Evolutionary conservation across 2,888 invertebrate genomes (phyloP), one percentile per base, ranked within the genome.

Genomic region (Drosophila antonietae): DNA sequence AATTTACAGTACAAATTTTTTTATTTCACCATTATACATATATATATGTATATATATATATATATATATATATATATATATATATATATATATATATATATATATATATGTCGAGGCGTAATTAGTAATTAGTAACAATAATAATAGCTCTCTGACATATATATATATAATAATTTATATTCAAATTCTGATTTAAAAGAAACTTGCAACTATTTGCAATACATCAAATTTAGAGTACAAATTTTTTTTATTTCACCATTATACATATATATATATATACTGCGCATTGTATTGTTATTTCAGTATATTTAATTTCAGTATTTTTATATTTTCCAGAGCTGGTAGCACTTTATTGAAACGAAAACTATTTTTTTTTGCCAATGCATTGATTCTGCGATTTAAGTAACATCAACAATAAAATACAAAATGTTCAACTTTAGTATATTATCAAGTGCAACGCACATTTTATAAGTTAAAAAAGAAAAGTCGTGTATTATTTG

Each of bases 281-380:
- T 18, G 7, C 3, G 4, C 20, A 18, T 14, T 28, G 0, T 18
- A 31, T 2, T 41, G 18, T 2, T 56, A 20, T 33, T 41, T 37
- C 7, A 18, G 12, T 28, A 28, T 55, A 55, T 39, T 28, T 28
- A 0, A 31, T 18, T 44, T 44, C 35, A 14, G 57, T 70, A 70
- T 68, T 57, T 62, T 62, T 15, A 10, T 58, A 7, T 46, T 43
- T 15, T 10, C 15, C 3, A 20, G 37, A 53, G n/a, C 41, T 72
- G 76, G 76, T 61, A 49, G 60, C 76, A 69, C 65, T 68, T 14
- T 23, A 37, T 64, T 28, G 37, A 55, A 70, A 77, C 61, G 74
- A 77, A 76, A 77, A 74, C 61, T 70, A 69, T 62, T 63, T 70
- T 73, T 73, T 77, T 77, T 77, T 77, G 77, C 76, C 76, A 76